phyloP scores from a whole-genome alignment of 2,888 invertebrate species.

The Cantharis flavilabris region DNA sequence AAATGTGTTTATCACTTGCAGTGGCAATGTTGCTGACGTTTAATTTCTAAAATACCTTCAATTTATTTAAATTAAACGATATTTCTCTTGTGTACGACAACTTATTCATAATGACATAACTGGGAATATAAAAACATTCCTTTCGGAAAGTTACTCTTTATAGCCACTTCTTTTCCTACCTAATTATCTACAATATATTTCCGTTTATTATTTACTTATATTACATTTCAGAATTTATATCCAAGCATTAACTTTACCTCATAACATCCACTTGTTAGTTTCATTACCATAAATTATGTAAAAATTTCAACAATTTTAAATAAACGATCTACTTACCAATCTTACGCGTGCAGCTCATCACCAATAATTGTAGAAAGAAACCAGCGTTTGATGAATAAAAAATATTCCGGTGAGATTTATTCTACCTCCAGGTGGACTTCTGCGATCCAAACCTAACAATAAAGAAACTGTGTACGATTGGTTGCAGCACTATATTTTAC shows the following conservation, averaged over 20 bases:
- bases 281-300: no score
- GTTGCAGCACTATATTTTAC: no score
- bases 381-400: no score
- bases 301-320: no score
- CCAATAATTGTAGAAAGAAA: no score
- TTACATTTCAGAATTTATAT: not conserved
- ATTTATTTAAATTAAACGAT: slow-evolving; percentile 19
- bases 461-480: no score
- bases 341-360: no score
- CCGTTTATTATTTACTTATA: not conserved
- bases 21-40: slow-evolving; percentile 21
- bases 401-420: no score
- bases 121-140: not conserved
- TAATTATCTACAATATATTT: not conserved
- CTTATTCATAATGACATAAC: not conserved
- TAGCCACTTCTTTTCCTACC: not conserved
- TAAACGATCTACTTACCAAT: no score
- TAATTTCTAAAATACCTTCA: slow-evolving; percentile 11
- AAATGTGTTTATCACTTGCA: slow-evolving; percentile 20
- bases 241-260: not conserved
- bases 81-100: not conserved
- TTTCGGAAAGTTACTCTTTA: not conserved
- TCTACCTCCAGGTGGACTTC: no score
- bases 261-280: not conserved
- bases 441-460: no score